Evolutionary conservation across 2,888 invertebrate genomes (phyloP).

Genomic region (Lamellibrachia columna): DNA sequence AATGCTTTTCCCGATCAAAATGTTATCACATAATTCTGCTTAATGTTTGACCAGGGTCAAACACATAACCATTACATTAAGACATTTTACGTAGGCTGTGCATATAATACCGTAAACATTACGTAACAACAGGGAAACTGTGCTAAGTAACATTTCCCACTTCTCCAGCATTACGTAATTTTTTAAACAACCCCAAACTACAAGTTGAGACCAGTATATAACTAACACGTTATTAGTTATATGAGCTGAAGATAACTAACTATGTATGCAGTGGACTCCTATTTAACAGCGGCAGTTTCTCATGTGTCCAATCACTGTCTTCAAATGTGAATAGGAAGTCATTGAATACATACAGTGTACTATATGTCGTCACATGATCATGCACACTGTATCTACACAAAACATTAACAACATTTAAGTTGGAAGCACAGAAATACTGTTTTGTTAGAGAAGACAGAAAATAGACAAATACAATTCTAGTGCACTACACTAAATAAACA

Average conservation of each 20-base stretch:
- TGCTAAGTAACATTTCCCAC: neutral
- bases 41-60: neutral
- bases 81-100: neutral
- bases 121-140: neutral
- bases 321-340: neutral
- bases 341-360: neutral
- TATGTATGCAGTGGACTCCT: neutral
- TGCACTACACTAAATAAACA: neutral
- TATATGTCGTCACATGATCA: neutral
- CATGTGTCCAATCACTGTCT: neutral
- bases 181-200: neutral
- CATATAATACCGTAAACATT: neutral
- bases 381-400: neutral
- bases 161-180: neutral
- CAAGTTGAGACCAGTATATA: neutral
- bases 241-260: neutral
- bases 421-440: neutral
- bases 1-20: neutral
- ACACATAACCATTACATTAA: neutral
- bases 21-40: neutral
- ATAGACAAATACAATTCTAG: neutral
- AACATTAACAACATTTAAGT: neutral
- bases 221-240: neutral
- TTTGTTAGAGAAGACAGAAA: neutral
- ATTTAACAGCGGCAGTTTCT: neutral